A percentile compares a stretch with the other conserved stretches of the same genome.
Conservation (phyloP, 2,797 vertebrate genomes). For the Tauraco hartlaubi region DNA sequence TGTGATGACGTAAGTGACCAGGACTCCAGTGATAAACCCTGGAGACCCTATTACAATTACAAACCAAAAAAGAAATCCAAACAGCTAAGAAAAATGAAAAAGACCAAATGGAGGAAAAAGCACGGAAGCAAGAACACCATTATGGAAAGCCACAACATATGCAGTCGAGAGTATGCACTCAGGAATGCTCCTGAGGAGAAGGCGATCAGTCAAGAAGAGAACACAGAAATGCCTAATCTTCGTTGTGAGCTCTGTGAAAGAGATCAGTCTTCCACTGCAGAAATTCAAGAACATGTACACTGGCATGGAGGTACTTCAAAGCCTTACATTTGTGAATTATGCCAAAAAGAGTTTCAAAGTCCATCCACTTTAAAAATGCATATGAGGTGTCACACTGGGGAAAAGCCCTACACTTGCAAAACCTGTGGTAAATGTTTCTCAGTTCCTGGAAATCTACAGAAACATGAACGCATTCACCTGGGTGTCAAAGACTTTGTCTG, state of each 20-base stretch:
- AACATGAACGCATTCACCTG: slow-evolving; percentile 82
- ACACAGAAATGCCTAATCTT: slow-evolving; percentile 76
- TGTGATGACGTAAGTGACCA: slow-evolving; percentile 92
- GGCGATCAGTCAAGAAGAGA: slow-evolving; percentile 61
- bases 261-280: slow-evolving; percentile 69
- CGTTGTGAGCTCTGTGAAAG: slow-evolving; percentile 80
- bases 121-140: slow-evolving; percentile 17
- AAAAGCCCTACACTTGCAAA: slow-evolving; percentile 87
- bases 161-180: slow-evolving; percentile 65
- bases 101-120: slow-evolving; percentile 86
- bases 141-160: slow-evolving; percentile 7
- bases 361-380: slow-evolving; percentile 93
- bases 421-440: slow-evolving; percentile 95
- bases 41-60: slow-evolving; percentile 98
- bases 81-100: slow-evolving; percentile 87
- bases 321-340: slow-evolving; percentile 89
- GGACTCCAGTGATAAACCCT: slow-evolving; percentile 92
- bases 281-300: slow-evolving; percentile 79
- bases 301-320: slow-evolving; percentile 83
- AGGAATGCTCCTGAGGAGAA: slow-evolving; percentile 71
- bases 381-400: slow-evolving; percentile 90
- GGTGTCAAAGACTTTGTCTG: slow-evolving; percentile 91
- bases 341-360: slow-evolving; percentile 92
- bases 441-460: slow-evolving; percentile 86
- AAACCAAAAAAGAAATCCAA: slow-evolving; percentile 96